A percentile compares a stretch with the other conserved stretches of the same genome.
Evolutionary conservation across 2,113 vertebrate genomes (phyloP).

Genomic region (Dicrurus megarhynchus): DNA sequence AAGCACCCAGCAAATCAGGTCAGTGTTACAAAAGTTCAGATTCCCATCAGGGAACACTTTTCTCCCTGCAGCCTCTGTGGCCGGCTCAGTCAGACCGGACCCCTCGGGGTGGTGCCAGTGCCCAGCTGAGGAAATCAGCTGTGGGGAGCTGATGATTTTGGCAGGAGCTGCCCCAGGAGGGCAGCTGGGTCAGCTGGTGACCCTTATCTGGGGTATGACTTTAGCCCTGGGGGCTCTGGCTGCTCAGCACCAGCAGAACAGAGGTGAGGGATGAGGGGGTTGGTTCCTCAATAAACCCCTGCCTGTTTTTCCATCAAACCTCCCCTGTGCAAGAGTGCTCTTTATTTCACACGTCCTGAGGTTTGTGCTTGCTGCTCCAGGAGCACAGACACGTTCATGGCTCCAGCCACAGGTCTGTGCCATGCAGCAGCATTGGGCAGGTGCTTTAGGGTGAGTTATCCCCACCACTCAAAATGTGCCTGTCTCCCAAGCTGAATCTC

Average conservation of each 20-base stretch:
- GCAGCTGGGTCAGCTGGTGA: neutral
- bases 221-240: neutral
- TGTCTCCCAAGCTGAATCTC: neutral
- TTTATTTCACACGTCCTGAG: neutral
- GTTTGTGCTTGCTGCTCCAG: neutral
- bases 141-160: neutral
- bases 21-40: neutral
- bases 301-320: neutral
- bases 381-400: fast-evolving
- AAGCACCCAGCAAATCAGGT: neutral
- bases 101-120: fast-evolving
- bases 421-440: fast-evolving
- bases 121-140: neutral
- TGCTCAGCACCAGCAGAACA: neutral
- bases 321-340: neutral
- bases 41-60: neutral
- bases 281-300: neutral
- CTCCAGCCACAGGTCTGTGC: neutral
- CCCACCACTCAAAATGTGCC: neutral
- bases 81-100: fast-evolving
- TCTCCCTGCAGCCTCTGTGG: neutral
- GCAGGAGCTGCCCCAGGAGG: neutral
- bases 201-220: neutral
- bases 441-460: neutral
- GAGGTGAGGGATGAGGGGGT: neutral